Evolutionary conservation across 2,888 invertebrate genomes (phyloP), one percentile per base, ranked within the genome.

Genomic region (Leptopilina drosophilae): DNA sequence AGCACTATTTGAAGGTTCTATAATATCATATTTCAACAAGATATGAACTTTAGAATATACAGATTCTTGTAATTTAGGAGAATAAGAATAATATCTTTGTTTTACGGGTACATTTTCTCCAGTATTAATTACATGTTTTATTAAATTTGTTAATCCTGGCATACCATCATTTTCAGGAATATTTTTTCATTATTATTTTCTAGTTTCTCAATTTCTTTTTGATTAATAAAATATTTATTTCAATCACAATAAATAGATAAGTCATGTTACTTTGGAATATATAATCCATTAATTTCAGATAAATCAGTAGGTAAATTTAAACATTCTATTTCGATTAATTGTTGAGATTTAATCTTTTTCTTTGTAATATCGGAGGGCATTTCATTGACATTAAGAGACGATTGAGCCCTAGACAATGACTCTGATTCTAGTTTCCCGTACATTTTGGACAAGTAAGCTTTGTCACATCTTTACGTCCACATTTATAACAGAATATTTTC

Each of bases 21-120:
- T 86, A 0, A 90, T 85, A 0, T 85, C 87, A 0, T 82, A 40
- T 0, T 59, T 66, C 0, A 90, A 56, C 89, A 90, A 89, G 0
- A 85, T 69, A 56, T 89, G n/a, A n/a, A 0, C 90, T 78, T 90
- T 88, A 2, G 26, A 14, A 40, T 79, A 42, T 9, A 83, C 79
- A 0, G 53, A 59, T 9, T 59, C 77, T 6, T 76, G 80, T 0
- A 82, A 62, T 4, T 53, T 64, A 6, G 81, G 84, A 0, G 82
- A 80, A 2, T 79, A 78, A 4, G 42, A 53, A 42, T 80, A 79
- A 20, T 77, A 77, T 2, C 76, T 40, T 56, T 80, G 82, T 11
- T 76, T 40, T 9, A 82, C 78, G 5, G 67, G 42, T 8, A 5
- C 4, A 42, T 42, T 42, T 5, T 42, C 8, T 42, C 8, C 42